phyloP scores from a whole-genome alignment of 23 tunicate genomes.

The Ciona savignyi region DNA sequence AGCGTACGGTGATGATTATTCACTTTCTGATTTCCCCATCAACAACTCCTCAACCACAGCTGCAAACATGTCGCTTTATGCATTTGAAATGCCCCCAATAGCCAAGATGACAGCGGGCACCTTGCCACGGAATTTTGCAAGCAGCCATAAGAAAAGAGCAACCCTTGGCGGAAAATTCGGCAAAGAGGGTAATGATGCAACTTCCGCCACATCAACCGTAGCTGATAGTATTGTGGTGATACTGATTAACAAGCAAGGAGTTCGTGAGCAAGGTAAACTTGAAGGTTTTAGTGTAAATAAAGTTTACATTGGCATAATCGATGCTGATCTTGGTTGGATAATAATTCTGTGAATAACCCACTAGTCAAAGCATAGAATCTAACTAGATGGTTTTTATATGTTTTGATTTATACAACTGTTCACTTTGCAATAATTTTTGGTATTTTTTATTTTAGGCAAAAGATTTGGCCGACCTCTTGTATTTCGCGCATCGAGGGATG shows the following conservation, averaged over 20 bases:
- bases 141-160: constrained; percentile 51
- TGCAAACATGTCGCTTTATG: constrained; percentile 33
- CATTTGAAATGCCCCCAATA: constrained; percentile 79
- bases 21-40: constrained; percentile 31
- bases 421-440: not conserved
- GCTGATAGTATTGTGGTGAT: constrained; percentile 50
- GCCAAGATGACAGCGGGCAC: constrained; percentile 87
- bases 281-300: too few species aligned
- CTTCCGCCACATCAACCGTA: not conserved
- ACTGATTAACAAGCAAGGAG: constrained; percentile 53
- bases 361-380: not conserved
- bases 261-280: constrained; percentile 58
- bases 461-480: constrained; percentile 70
- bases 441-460: constrained; percentile 25
- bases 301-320: too few species aligned
- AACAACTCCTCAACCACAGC: constrained; percentile 15
- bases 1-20: constrained; percentile 61
- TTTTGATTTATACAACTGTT: not conserved
- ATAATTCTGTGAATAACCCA: too few species aligned
- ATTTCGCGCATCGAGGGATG: constrained; percentile 48
- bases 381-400: too few species aligned
- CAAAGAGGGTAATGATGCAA: constrained; percentile 9
- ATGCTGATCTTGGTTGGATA: too few species aligned
- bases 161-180: constrained; percentile 23
- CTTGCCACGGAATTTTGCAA: constrained; percentile 81